Evolutionary conservation across 2,113 vertebrate species (phyloP), one percentile per base, ranked within the genome.

Genomic region (Amblyornis subalaris): DNA sequence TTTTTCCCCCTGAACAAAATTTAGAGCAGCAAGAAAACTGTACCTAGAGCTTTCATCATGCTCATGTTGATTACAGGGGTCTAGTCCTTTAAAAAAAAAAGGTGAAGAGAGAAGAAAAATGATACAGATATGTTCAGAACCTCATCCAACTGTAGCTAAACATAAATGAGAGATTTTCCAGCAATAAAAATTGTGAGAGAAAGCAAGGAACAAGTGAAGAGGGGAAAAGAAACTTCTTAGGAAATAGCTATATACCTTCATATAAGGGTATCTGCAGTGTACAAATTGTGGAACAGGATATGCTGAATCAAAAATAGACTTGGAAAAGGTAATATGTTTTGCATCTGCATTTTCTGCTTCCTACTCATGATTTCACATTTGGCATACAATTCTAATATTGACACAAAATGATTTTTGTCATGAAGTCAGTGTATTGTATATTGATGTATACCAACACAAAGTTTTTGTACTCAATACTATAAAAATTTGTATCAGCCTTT

Each of bases 41-140:
- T 55, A 20, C 33, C 23, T 35, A 36, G 16, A 14, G 4, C 33
- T 50, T 75, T 75, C 29, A 23, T 26, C 31, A 28, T 18, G 9
- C 14, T 64, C 6, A 12, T 64, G 8, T 28, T 69, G 7, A 21
- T 76, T 53, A n/a, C 2, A 10, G 4, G 8, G 15, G 2, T 45
- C 28, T 44, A 38, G 64, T 33, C 14, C 9, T 76, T 67, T 35
- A 44, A 42, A 6, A 42, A 51, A 71, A 42, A 51, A 13, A 7
- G 25, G 2, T 2, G 19, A 36, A 24, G 8, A 38, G 6, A 6
- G 31, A 13, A 61, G 6, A 47, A 85, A 66, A 66, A 23, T 35
- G 0, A 14, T 31, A 22, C 4, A 54, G 11, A 4, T 44, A 4
- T 22, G 4, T 45, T 77, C 19, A 83, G 17, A 57, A 47, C 13